Percentiles rank a stretch among this genome's conserved stretches.
These are phyloP conservation scores for Cirrhinus mrigala DNA, from an alignment of 2,797 vertebrate species.

Conservation along the genomic window DNA sequence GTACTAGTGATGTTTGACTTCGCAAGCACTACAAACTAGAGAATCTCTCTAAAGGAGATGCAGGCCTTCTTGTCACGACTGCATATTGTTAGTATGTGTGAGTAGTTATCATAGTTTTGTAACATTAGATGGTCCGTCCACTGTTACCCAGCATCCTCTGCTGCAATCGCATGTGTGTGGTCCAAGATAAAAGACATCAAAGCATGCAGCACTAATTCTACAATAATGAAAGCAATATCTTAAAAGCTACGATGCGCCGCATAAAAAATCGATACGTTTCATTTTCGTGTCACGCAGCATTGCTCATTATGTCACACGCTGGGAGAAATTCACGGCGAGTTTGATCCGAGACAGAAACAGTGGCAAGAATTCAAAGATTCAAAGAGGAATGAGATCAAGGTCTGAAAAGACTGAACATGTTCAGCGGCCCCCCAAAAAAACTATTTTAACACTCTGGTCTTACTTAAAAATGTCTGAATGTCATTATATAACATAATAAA, in stretches of 20 bases:
- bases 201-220: slow-evolving; percentile 68
- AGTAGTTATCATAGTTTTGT: neutral
- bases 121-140: slow-evolving; percentile 9
- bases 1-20: slow-evolving; percentile 1
- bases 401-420: slow-evolving; percentile 3
- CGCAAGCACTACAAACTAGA: neutral
- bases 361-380: slow-evolving; percentile 20
- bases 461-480: slow-evolving; percentile 7
- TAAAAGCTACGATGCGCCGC: slow-evolving; percentile 74
- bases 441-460: neutral
- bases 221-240: slow-evolving; percentile 79
- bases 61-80: neutral
- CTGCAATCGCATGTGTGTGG: slow-evolving; percentile 2
- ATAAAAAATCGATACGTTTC: slow-evolving; percentile 75
- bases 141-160: slow-evolving; percentile 16
- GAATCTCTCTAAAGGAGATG: neutral
- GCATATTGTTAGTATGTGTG: neutral
- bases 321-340: slow-evolving; percentile 42
- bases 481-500: slow-evolving; percentile 5
- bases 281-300: slow-evolving; percentile 68
- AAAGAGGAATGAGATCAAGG: neutral
- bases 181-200: slow-evolving; percentile 64
- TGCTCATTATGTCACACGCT: slow-evolving; percentile 63
- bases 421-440: neutral
- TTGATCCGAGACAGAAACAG: slow-evolving; percentile 34